Base-by-base conservation (phyloP, 2,797 vertebrate genomes). In the Hapalemur alaotrensis region DNA sequence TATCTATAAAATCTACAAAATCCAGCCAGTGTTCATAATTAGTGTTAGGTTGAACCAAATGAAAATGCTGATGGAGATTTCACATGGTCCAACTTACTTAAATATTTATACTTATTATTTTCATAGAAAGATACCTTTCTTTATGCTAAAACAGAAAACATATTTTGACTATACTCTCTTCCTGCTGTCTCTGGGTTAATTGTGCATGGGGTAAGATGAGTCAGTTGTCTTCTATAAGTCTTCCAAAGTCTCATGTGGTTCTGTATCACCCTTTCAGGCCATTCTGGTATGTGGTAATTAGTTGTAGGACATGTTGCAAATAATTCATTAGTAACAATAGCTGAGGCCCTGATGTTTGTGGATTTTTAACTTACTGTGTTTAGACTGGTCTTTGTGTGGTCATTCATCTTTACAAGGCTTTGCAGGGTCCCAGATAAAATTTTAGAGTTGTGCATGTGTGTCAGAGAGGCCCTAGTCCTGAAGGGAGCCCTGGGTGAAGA, bases 11-110 rank as follows among this genome's bases (percentile, higher is more conserved):
- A 86, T 81, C 78, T 91, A 35, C 84, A 72, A 85, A 92, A 81
- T 46, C 30, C 52, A 96, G 46, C 32, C 86, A 93, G 41, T 93
- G 78, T 94, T 97, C 93, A 79, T 95, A 94, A 92, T 96, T 96
- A 87, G 54, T 85, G 70, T 93, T 89, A 70, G n/a, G 32, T 61
- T 92, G 69, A 86, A 50, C 73, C 79, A 38, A 54, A 43, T 86
- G 82, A 96, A 97, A 95, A 95, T 92, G 25, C 9, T 73, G 72
- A 84, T 92, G 28, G 50, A 88, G 35, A 92, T 83, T 89, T 97
- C 50, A 81, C 89, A 89, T 86, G 73, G 61, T 95, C 95, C 69
- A 92, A 69, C 48, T 93, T 95, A 87, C 69, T 92, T 93, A 95
- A 94, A 78, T 94, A 85, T 92, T 95, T 91, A 85, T 90, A 63